Conservation (phyloP, 2,113 vertebrate genomes). For the Saccopteryx bilineata region DNA sequence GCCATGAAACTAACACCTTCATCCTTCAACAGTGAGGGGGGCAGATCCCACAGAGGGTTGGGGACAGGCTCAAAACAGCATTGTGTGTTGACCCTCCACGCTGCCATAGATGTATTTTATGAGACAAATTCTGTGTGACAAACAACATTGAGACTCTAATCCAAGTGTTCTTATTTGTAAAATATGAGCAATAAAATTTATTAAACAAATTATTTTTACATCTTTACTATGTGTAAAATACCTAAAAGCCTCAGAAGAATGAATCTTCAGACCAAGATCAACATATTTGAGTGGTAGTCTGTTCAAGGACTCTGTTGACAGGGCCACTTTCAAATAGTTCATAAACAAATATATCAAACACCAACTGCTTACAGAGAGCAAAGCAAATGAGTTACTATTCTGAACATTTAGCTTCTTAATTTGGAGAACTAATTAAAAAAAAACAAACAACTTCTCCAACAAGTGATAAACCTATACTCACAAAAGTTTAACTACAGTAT, state of each 20-base stretch:
- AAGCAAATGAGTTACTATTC: neutral
- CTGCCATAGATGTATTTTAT: neutral
- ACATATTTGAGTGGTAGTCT: neutral
- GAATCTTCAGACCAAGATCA: neutral
- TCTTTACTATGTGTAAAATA: neutral
- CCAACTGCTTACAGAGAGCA: neutral
- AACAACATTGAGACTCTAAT: neutral
- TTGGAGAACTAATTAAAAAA: conserved; percentile 16
- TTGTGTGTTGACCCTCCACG: neutral
- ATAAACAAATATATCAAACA: neutral
- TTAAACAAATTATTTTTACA: conserved; percentile 28
- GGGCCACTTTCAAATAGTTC: conserved; percentile 34
- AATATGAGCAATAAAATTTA: neutral
- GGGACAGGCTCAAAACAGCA: neutral
- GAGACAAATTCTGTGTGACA: conserved; percentile 16
- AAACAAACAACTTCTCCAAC: neutral
- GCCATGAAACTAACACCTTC: conserved; percentile 24
- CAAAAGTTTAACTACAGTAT: neutral
- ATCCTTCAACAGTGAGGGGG: conserved; percentile 2
- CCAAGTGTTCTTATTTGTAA: conserved; percentile 2
- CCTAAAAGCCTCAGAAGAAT: neutral
- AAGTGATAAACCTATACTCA: neutral
- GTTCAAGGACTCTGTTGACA: neutral
- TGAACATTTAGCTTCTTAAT: neutral
- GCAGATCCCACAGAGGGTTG: neutral